phyloP scores from a whole-genome alignment of 1,140 invertebrate species.

The Acyrthosiphon pisum region DNA sequence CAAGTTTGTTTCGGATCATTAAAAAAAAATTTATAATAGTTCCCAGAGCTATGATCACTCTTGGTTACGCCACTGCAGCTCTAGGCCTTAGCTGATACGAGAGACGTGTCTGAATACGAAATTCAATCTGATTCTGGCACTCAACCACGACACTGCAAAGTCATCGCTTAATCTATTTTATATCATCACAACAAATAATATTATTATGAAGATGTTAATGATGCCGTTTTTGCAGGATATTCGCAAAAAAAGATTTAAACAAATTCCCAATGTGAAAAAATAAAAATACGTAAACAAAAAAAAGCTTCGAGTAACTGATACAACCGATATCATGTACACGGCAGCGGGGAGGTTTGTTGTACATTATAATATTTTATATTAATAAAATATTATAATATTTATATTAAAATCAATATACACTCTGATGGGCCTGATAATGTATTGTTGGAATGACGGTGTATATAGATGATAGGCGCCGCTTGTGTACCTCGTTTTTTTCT shows the following conservation, averaged over 20 bases:
- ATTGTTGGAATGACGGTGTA: not conserved
- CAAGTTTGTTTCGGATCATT: no score
- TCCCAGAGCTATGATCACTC: no score
- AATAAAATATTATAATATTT: conserved; percentile 15
- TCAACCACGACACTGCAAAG: no score
- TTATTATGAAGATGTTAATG: not conserved
- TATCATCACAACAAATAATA: not conserved
- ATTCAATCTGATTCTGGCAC: no score
- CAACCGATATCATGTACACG: no score
- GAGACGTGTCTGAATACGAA: no score
- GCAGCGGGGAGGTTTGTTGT: not conserved
- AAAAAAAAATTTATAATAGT: no score
- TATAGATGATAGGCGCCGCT: not conserved
- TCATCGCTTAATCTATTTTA: no score
- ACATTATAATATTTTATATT: not conserved
- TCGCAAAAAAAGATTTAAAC: not conserved
- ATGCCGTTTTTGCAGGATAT: no score
- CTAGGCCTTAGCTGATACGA: no score
- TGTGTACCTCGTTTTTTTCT: not conserved
- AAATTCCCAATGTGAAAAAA: not conserved
- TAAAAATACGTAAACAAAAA: not conserved
- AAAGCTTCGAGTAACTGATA: not conserved
- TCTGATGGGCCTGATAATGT: not conserved
- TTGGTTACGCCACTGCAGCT: no score
- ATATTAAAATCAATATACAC: not conserved